Evolutionary conservation across 2,113 vertebrate species (phyloP).

Genomic region (Syngnathus floridae): DNA sequence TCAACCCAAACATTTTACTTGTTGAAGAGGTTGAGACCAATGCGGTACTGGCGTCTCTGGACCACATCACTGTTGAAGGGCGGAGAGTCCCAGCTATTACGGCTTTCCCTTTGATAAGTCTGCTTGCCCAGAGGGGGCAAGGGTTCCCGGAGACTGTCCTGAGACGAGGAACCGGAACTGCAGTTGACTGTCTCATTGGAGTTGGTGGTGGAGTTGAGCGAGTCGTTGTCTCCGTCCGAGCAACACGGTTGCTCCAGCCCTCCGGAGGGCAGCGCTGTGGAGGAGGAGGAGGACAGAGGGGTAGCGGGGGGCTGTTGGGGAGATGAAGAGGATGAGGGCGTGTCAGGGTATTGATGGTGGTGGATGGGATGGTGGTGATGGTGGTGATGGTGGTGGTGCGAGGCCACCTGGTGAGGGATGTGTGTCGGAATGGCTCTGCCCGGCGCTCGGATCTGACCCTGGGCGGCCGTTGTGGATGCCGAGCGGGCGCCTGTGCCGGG

Average conservation of each 20-base stretch:
- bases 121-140: slow-evolving; percentile 77
- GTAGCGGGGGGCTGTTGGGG: slow-evolving; percentile 72
- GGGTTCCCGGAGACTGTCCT: slow-evolving; percentile 84
- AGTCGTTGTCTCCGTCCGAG: slow-evolving; percentile 89
- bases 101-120: slow-evolving; percentile 87
- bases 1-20: slow-evolving; percentile 69
- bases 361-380: slow-evolving; percentile 69
- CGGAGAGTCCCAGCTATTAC: slow-evolving; percentile 91
- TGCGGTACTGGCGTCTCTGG: slow-evolving; percentile 86
- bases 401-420: slow-evolving; percentile 70
- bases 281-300: slow-evolving; percentile 71
- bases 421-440: slow-evolving; percentile 73
- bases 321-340: slow-evolving; percentile 70
- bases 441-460: slow-evolving; percentile 66
- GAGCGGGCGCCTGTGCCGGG: slow-evolving; percentile 50
- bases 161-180: slow-evolving; percentile 88
- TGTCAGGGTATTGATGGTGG: slow-evolving; percentile 73
- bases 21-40: slow-evolving; percentile 92
- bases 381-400: slow-evolving; percentile 72
- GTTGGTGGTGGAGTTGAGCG: slow-evolving; percentile 87
- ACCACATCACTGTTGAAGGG: slow-evolving; percentile 91
- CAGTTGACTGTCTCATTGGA: slow-evolving; percentile 94
- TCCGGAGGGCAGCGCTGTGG: slow-evolving; percentile 63
- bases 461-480: slow-evolving; percentile 59
- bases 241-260: slow-evolving; percentile 69